A percentile compares a stretch with the other conserved stretches of the same genome.
Conservation (phyloP, 2,888 invertebrate genomes). For the Camponotus fellah region DNA sequence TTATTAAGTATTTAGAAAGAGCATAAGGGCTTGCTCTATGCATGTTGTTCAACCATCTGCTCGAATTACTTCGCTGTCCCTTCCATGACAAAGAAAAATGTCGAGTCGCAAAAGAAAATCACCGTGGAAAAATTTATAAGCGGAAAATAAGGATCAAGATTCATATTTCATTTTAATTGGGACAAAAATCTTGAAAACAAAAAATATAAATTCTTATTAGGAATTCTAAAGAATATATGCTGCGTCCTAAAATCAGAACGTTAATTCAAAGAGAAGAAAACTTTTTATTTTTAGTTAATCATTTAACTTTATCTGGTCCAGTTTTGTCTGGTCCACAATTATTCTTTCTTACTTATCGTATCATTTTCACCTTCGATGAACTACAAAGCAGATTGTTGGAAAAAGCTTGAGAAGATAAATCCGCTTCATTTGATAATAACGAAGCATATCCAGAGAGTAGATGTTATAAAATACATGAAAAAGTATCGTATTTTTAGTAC, state of each 20-base stretch:
- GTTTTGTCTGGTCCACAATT: neutral
- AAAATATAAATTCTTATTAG: neutral
- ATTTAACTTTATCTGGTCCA: neutral
- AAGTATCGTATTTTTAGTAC: no score
- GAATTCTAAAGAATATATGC: neutral
- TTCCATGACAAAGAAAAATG: constrained; percentile 45
- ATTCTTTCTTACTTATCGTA: neutral
- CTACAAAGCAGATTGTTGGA: no score
- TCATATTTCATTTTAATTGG: neutral
- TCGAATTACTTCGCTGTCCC: constrained; percentile 72
- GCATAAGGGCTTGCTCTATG: constrained; percentile 64
- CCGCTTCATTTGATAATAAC: no score
- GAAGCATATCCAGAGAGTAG: no score
- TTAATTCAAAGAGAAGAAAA: neutral
- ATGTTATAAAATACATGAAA: no score
- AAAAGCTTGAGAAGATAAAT: no score
- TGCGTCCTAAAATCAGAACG: neutral
- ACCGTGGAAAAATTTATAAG: constrained; percentile 80
- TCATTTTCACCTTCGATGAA: no score
- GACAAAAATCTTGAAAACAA: neutral
- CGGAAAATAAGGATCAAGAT: constrained; percentile 77
- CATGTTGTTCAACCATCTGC: constrained; percentile 65
- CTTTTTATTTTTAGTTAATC: neutral
- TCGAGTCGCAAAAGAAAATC: constrained; percentile 72
- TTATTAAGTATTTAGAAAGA: constrained; percentile 76